Base-by-base conservation (phyloP, 2,797 vertebrate genomes). In the Acanthornis magna region DNA sequence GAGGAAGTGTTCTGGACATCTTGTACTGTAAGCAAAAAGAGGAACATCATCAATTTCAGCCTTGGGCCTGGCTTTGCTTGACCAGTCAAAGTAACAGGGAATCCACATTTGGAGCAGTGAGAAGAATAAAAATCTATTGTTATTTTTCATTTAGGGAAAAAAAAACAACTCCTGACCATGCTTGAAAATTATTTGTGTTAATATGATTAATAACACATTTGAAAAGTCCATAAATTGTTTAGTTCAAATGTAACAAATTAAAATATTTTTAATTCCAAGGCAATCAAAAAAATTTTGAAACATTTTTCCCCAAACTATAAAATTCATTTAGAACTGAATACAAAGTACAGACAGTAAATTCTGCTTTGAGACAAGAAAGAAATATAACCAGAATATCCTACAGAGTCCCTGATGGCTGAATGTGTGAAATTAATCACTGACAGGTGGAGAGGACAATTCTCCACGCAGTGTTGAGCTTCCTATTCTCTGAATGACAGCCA, bases 401-500 rank as follows among this genome's bases (percentile, higher is more conserved):
- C 55, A 89, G 92, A 96, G 95, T 96, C 95, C 97, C 71, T 83
- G 92, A 94, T 97, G 89, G 85, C 78, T 96, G 89, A 95, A 92
- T 80, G 82, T 88, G 91, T 94, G 96, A 97, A 97, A 98, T 98
- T 96, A 98, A 97, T 97, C 96, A 95, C 94, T 97, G 97, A 95
- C 95, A 97, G 92, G 89, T 97, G 89, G 78, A 96, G 85, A 96
- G 96, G 96, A 97, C 96, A 96, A 96, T 97, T 97, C 94, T 97
- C 94, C 84, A 97, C 20, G 75, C 94, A 90, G 91, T 47, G 34
- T 78, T 96, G 93, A 97, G 76, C 71, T 96, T 96, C 96, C 95
- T 81, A 85, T 97, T 96, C 92, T 97, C 96, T 97, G 96, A 96
- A 95, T 70, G 97, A 91, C 97, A 97, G 97, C 94, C 97, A 97